Percentiles rank a stretch among this genome's conserved stretches.
Evolutionary conservation across 2,888 invertebrate species (phyloP).

Genomic region (Bugula neritina): DNA sequence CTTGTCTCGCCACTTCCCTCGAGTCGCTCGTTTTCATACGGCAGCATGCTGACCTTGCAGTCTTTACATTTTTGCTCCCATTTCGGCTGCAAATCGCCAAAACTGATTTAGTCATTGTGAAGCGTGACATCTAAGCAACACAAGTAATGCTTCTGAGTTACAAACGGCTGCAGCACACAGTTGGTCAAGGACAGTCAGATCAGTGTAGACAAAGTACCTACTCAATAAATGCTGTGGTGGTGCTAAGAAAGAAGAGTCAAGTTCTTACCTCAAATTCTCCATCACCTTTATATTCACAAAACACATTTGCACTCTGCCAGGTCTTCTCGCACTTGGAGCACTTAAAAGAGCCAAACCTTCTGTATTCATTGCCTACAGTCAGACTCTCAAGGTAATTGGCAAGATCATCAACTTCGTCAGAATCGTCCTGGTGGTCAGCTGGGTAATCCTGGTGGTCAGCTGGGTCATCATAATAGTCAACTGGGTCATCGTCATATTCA

Average conservation of each 20-base stretch:
- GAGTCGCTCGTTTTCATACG: neutral
- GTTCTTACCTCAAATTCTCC: neutral
- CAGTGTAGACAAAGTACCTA: too few relatives aligned
- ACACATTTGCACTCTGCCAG: neutral
- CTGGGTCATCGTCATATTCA: neutral
- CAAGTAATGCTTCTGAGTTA: too few relatives aligned
- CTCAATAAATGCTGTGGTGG: too few relatives aligned
- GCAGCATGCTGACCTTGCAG: neutral
- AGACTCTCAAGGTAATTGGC: neutral
- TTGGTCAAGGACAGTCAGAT: too few relatives aligned
- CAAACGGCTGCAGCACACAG: too few relatives aligned
- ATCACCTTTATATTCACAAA: neutral
- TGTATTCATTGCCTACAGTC: neutral
- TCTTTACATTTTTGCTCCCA: neutral
- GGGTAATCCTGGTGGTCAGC: neutral
- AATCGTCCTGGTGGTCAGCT: neutral
- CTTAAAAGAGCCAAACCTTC: neutral
- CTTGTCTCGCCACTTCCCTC: neutral
- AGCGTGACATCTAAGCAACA: too few relatives aligned
- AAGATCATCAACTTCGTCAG: neutral
- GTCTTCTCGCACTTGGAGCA: neutral
- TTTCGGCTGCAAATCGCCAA: neutral
- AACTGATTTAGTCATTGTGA: too few relatives aligned
- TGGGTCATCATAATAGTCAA: neutral
- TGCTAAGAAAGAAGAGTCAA: too few relatives aligned